Conservation (phyloP, 1,140 invertebrate species). For the Catajapyx aquilonaris region DNA sequence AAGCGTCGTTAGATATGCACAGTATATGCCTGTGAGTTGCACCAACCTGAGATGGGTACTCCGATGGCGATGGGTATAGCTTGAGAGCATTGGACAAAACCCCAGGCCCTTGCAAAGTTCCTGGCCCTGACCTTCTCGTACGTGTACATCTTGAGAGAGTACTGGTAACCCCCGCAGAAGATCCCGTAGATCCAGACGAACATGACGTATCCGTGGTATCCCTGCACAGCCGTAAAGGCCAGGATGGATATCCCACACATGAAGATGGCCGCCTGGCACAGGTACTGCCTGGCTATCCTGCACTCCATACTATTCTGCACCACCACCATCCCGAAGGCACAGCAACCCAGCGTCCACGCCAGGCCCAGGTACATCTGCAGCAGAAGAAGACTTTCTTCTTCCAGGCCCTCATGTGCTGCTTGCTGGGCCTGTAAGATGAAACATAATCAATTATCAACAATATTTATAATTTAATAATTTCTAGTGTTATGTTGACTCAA, state of each 20-base stretch:
- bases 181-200: conserved; percentile 64
- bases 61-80: conserved; percentile 66
- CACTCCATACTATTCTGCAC: conserved; percentile 64
- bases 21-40: too few relatives aligned
- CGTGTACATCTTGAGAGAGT: conserved; percentile 71
- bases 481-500: too few relatives aligned
- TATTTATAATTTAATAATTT: too few relatives aligned
- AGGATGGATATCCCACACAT: conserved; percentile 58
- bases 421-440: conserved; percentile 58
- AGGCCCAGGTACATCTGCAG: conserved; percentile 60
- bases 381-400: conserved; percentile 38
- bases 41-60: conserved; percentile 57
- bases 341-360: conserved; percentile 60
- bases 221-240: conserved; percentile 59
- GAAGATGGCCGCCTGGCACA: conserved; percentile 51
- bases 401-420: conserved; percentile 46
- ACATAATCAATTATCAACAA: too few relatives aligned
- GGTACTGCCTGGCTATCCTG: conserved; percentile 61
- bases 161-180: conserved; percentile 63
- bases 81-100: conserved; percentile 72
- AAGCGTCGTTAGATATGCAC: too few relatives aligned
- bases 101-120: conserved; percentile 72
- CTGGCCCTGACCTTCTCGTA: conserved; percentile 63
- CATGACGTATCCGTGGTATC: conserved; percentile 31
- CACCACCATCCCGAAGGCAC: conserved; percentile 56